Evolutionary conservation across 2,113 vertebrate species (phyloP).

Genomic region (Cololabis saira): DNA sequence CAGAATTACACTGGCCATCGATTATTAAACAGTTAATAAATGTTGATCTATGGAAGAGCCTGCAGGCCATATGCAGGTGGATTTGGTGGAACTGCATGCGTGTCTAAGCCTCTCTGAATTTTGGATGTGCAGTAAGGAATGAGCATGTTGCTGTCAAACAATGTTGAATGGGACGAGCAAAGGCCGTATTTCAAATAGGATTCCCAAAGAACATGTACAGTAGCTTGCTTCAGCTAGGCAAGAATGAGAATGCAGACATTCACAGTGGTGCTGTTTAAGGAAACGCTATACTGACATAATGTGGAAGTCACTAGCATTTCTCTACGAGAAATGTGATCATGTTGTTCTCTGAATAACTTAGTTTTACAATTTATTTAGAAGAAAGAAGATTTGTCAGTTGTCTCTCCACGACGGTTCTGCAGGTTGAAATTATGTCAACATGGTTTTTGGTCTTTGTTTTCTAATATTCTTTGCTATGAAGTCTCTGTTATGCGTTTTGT

Average conservation of each 20-base stretch:
- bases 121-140: slow-evolving; percentile 16
- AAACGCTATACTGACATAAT: slow-evolving; percentile 3
- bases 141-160: slow-evolving; percentile 7
- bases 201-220: slow-evolving; percentile 9
- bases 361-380: too few relatives aligned
- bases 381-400: too few relatives aligned
- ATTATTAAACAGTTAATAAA: slow-evolving; percentile 67
- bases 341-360: too few relatives aligned
- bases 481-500: too few relatives aligned
- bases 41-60: slow-evolving; percentile 9
- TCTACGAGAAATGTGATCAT: slow-evolving; percentile 1
- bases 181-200: slow-evolving; percentile 39
- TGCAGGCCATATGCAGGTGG: too few relatives aligned
- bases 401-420: too few relatives aligned
- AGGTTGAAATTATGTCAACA: too few relatives aligned
- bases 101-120: neutral
- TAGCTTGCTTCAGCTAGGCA: slow-evolving; percentile 36
- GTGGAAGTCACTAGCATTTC: neutral
- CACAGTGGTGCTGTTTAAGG: slow-evolving; percentile 23
- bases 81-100: too few relatives aligned
- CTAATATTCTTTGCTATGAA: too few relatives aligned
- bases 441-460: neutral
- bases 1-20: slow-evolving; percentile 26
- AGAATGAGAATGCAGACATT: slow-evolving; percentile 40
- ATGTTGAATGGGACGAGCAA: slow-evolving; percentile 19